Evolutionary conservation across 2,888 invertebrate species (phyloP), one percentile per base, ranked within the genome.

Genomic region (Pheosia gnoma): DNA sequence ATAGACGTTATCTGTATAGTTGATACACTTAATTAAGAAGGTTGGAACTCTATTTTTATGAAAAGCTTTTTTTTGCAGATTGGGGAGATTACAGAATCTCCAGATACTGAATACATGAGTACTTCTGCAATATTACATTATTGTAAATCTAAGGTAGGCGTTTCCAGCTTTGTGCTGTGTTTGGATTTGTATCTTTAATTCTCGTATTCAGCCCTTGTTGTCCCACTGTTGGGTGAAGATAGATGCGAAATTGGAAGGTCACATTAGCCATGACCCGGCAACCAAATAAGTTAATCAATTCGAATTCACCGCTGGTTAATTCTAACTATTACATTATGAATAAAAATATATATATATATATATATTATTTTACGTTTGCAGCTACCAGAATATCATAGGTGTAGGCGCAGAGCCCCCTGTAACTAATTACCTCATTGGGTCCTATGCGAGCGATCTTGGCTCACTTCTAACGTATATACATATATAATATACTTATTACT

Each of bases 111-210:
- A 72, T 95, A 95, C 72, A 94, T 95, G 85, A 97, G 96, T 75
- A 96, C 97, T 43, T 97, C 97, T 10, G 96, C 96, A 9, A 95
- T 97, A 71, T 94, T 97, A 82, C 95, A 95, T 83, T 97, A 97
- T 80, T 97, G 97, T 92, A 97, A 97, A 91, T 95, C 95, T 61
- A 97, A 96, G 93, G 95, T 95, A 81, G 74, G 67, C n/a, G 56
- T 41, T 56, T 54, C 38, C 11, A 38, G 37, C 38, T 54, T 38
- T 54, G 3, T 37, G 9, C 25, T 53, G 38, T 11, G 37, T 54
- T 36, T 6, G 3, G 10, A 52, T 36, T 10, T 52, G n/a, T 4
- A n/a, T n/a, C 9, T 11, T 9, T 45, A 45, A 47, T 7, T 47
- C 11, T n/a, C 10, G 9, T n/a, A 47, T 5, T n/a, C 9, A 5